Conservation (phyloP, 2,888 invertebrate genomes). For the Muscina levida region DNA sequence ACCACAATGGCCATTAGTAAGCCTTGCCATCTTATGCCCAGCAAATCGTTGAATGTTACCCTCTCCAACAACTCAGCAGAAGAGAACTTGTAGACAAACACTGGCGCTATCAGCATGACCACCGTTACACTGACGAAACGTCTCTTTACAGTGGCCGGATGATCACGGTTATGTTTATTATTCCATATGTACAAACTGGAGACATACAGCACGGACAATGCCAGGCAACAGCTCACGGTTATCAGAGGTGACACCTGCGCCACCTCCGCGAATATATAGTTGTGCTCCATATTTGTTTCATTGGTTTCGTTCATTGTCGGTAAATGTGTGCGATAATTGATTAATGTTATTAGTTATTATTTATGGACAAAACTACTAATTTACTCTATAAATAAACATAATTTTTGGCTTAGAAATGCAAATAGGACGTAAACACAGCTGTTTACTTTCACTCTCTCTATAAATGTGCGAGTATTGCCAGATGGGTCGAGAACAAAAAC, state of each 20-base stretch:
- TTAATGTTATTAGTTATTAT: background rate
- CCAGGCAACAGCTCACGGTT: slow-evolving; percentile 87
- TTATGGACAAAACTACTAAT: background rate
- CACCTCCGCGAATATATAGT: slow-evolving; percentile 49
- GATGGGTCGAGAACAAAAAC: no score
- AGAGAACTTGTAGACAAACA: slow-evolving; percentile 88
- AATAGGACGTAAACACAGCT: slow-evolving; percentile 11
- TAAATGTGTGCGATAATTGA: background rate
- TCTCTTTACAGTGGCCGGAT: slow-evolving; percentile 92
- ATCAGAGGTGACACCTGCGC: slow-evolving; percentile 80
- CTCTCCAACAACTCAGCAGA: slow-evolving; percentile 83
- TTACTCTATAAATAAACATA: slow-evolving; percentile 38
- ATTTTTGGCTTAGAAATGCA: slow-evolving; percentile 6
- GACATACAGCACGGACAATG: slow-evolving; percentile 89
- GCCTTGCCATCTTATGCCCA: slow-evolving; percentile 89
- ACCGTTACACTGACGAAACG: slow-evolving; percentile 92
- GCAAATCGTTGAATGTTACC: slow-evolving; percentile 84
- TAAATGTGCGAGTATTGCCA: background rate
- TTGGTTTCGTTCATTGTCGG: slow-evolving; percentile 58
- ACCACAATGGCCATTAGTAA: slow-evolving; percentile 86
- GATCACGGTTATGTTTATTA: slow-evolving; percentile 89
- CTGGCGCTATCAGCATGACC: slow-evolving; percentile 90
- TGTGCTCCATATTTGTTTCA: slow-evolving; percentile 41
- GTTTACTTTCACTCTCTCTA: slow-evolving; percentile 19
- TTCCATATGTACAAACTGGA: slow-evolving; percentile 94